Base-by-base conservation (phyloP, 2,113 vertebrate genomes). In the Eonycteris spelaea region DNA sequence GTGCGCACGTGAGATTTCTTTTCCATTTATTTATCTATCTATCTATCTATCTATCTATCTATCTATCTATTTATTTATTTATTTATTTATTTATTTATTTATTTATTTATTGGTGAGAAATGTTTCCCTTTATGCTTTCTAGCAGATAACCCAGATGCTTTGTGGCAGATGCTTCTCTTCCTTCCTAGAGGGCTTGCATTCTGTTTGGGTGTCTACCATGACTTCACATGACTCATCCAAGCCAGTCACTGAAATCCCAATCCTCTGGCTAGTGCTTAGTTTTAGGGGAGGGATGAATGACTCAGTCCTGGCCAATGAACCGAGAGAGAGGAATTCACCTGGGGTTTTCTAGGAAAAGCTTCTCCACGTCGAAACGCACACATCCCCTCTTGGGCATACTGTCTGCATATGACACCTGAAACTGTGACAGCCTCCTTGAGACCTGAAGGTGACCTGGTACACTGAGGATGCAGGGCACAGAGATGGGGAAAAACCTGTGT, bases 201-300 rank as follows among this genome's bases (percentile, higher is more conserved):
- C 61, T 43, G 45, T 55, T 59, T 79, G 73, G 33, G 30, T 35
- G 24, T 90, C 59, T 53, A 33, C 28, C 22, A 40, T 91, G 40
- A 65, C 82, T 26, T 82, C 71, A 28, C 68, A 68, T 68, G 96
- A 95, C 80, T 96, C 95, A 90, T 21, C 33, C 38, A 65, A 43
- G 70, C 57, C 63, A 61, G 59, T 78, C 85, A 35, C 6, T 61
- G 70, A 92, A 85, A 84, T 63, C 43, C 30, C 28, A 35, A 6
- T 38, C 38, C 21, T 33, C 57, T 43, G 59, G 48, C 45, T 38
- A 94, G 75, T 7, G 40, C 70, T 84, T 19, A 33, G 67, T n/a
- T 75, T 82, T 55, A 22, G 14, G 55, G 77, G 87, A 88, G 84
- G 87, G 28, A 91, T 48, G 45, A 84, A 79, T 87, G 67, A 95